Percentiles rank a stretch among this genome's conserved stretches.
Evolutionary conservation across 2,797 vertebrate species (phyloP).

Genomic region (Mus minutoides): DNA sequence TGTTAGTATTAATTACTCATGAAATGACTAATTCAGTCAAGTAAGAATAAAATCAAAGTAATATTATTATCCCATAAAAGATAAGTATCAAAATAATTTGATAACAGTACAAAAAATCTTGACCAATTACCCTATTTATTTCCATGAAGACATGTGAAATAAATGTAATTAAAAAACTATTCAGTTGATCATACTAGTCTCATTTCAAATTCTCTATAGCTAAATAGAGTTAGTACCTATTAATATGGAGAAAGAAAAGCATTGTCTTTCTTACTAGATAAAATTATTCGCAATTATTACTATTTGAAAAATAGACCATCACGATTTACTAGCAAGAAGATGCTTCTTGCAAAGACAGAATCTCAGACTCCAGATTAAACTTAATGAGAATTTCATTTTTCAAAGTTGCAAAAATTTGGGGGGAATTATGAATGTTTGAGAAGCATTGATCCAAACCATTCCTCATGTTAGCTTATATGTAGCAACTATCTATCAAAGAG

Average conservation of each 20-base stretch:
- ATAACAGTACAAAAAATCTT: not conserved
- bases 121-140: not conserved
- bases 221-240: not conserved
- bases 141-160: not conserved
- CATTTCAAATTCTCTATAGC: not conserved
- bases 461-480: not conserved
- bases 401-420: not conserved
- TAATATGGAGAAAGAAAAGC: not conserved
- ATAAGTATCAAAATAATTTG: not conserved
- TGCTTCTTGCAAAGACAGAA: not conserved
- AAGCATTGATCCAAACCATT: not conserved
- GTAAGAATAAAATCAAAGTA: not conserved
- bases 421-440: not conserved
- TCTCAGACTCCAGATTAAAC: not conserved
- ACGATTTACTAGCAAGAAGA: not conserved
- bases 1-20: not conserved
- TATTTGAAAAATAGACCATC: not conserved
- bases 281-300: not conserved
- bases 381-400: not conserved
- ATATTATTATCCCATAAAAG: not conserved
- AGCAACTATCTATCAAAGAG: not conserved
- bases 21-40: not conserved
- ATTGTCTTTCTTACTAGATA: not conserved
- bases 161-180: not conserved
- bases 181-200: not conserved